phyloP scores from a whole-genome alignment of 2,113 vertebrate species.

The Amia ocellicauda region DNA sequence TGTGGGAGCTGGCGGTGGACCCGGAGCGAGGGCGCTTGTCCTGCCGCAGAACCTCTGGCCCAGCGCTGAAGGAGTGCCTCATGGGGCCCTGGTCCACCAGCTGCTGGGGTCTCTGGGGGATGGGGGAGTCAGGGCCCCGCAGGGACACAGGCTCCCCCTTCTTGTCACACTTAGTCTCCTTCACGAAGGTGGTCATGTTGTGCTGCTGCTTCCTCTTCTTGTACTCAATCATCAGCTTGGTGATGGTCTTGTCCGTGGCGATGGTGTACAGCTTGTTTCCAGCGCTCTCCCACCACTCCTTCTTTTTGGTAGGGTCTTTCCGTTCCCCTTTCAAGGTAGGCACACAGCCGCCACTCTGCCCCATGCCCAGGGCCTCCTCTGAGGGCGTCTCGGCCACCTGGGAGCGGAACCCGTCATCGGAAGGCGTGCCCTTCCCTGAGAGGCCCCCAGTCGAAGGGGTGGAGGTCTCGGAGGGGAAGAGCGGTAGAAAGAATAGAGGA shows the following conservation, averaged over 20 bases:
- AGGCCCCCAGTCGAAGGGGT: constrained; percentile 79
- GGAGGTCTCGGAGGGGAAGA: constrained; percentile 84
- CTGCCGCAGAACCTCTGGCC: constrained; percentile 85
- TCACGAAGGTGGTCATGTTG: constrained; percentile 72
- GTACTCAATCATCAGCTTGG: constrained; percentile 92
- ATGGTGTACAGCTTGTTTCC: constrained; percentile 93
- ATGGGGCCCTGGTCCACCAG: constrained; percentile 84
- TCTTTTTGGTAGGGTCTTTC: constrained; percentile 67
- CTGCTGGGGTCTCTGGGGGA: constrained; percentile 84
- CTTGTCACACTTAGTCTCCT: constrained; percentile 75
- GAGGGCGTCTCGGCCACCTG: constrained; percentile 53
- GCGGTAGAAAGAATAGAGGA: constrained; percentile 80
- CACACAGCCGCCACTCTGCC: constrained; percentile 51
- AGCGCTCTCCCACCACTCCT: constrained; percentile 96
- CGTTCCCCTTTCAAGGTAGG: constrained; percentile 59
- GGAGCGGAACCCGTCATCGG: constrained; percentile 74
- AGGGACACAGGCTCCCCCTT: constrained; percentile 58
- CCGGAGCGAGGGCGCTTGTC: constrained; percentile 87
- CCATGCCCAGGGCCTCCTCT: constrained; percentile 64
- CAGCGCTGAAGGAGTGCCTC: constrained; percentile 90
- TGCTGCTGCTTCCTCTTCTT: constrained; percentile 89
- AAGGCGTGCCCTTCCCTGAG: constrained; percentile 80
- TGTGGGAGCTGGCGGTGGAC: constrained; percentile 85
- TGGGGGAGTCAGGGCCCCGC: constrained; percentile 67
- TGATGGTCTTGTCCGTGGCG: constrained; percentile 87